These are phyloP conservation scores for Harpalus rubripes DNA, from an alignment of 2,888 invertebrate species.

Conservation along the genomic window DNA sequence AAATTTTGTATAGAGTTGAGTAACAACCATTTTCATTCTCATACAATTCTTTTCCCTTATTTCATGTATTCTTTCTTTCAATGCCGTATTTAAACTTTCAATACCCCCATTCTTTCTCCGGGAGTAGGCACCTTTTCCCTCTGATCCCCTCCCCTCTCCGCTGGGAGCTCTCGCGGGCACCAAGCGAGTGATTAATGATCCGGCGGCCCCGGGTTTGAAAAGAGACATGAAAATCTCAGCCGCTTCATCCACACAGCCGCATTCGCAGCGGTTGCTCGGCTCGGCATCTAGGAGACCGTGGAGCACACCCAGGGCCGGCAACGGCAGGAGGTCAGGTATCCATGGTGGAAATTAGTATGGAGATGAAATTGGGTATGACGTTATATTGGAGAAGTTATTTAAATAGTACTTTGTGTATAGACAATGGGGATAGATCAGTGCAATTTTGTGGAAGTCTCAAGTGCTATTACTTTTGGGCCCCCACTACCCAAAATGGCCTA, in stretches of 20 bases:
- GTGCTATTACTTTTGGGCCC: too few relatives aligned
- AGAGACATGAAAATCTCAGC: slow-evolving; percentile 78
- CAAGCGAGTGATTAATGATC: slow-evolving; percentile 76
- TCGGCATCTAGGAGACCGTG: background rate
- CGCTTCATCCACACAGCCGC: slow-evolving; percentile 73
- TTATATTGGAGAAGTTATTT: too few relatives aligned
- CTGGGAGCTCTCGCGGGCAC: slow-evolving; percentile 7
- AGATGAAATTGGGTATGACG: background rate
- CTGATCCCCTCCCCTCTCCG: background rate
- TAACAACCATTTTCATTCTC: too few relatives aligned
- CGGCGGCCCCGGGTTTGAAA: slow-evolving; percentile 77
- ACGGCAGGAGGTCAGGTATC: slow-evolving; percentile 41
- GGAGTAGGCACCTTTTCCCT: slow-evolving; percentile 1
- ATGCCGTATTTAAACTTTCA: background rate
- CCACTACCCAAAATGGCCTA: too few relatives aligned
- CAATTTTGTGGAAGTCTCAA: too few relatives aligned
- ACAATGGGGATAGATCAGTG: too few relatives aligned
- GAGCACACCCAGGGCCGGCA: background rate
- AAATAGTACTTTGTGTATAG: too few relatives aligned
- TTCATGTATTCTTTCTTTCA: background rate
- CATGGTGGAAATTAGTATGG: slow-evolving; percentile 59
- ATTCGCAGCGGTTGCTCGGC: slow-evolving; percentile 54
- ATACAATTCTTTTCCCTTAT: too few relatives aligned
- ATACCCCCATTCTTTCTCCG: background rate
- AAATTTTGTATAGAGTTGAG: too few relatives aligned